These are phyloP conservation scores for Helicoverpa zea DNA, from an alignment of 1,140 invertebrate species.

Conservation along the genomic window DNA sequence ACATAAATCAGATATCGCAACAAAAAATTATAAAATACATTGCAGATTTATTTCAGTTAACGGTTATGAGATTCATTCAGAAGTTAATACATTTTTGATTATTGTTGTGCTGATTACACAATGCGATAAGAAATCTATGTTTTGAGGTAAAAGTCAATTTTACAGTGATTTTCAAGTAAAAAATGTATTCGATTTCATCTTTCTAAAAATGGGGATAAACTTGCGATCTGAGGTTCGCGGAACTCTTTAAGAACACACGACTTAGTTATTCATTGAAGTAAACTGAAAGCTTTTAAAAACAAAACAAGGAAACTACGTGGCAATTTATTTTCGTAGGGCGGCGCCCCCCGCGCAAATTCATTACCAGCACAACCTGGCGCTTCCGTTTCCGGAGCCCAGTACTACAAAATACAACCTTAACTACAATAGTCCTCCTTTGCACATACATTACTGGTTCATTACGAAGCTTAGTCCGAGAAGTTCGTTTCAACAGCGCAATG, in stretches of 20 bases:
- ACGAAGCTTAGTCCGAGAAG: neutral
- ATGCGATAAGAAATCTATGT: conserved; percentile 26
- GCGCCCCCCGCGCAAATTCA: conserved; percentile 83
- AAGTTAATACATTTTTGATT: conserved; percentile 33
- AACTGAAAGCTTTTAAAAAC: conserved; percentile 73
- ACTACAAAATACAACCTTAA: conserved; percentile 28
- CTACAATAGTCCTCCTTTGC: neutral
- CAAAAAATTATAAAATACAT: conserved; percentile 15
- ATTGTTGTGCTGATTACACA: conserved; percentile 19
- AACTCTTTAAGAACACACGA: conserved; percentile 23
- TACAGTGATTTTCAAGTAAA: neutral
- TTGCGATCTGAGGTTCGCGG: neutral
- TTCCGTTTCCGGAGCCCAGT: conserved; percentile 78
- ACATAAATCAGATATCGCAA: conserved; percentile 20
- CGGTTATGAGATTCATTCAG: conserved; percentile 24
- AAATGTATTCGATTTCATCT: neutral
- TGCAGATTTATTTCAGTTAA: conserved; percentile 25
- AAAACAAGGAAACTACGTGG: conserved; percentile 74
- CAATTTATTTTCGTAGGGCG: conserved; percentile 81
- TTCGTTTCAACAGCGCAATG: neutral
- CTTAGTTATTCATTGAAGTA: conserved; percentile 60
- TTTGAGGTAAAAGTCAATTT: neutral
- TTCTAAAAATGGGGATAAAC: neutral
- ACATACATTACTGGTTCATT: conserved; percentile 60
- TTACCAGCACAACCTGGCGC: conserved; percentile 80